Evolutionary conservation across 2,888 invertebrate genomes (phyloP), one percentile per base, ranked within the genome.

Genomic region (Cerceris rybyensis): DNA sequence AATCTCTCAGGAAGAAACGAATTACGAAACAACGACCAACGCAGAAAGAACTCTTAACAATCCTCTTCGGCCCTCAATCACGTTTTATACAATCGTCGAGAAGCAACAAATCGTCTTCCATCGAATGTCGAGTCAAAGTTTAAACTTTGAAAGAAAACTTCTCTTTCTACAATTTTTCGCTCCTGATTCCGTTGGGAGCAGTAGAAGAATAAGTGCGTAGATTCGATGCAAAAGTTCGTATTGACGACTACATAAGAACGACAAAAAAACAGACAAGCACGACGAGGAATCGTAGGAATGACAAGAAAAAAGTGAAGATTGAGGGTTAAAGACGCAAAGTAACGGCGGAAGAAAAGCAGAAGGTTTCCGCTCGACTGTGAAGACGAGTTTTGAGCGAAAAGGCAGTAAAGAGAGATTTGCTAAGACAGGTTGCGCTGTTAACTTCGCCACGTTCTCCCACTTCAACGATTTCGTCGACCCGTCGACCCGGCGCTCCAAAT

Each of bases 401-500:
- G 73, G 70, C 41, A 14, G 79, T 8, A 64, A 68, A 70, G 72
- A 68, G 77, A 80, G 68, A 70, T 71, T 75, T 70, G 68, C 75
- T 68, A 72, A 81, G 81, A 76, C 70, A 78, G 68, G 61, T 73
- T 73, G 75, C 75, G 49, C 68, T 50, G 73, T 69, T 79, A 50
- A 76, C 69, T 64, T 65, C 69, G 11, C 64, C 69, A 41, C 61
- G 55, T 76, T 57, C 59, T 57, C 63, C 54, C 52, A 16, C 57
- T 65, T 46, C 73, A 46, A 65, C 75, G 71, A 82, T 80, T 79
- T 70, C 75, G 60, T 61, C 76, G 75, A 68, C 63, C 82, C 82
- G 75, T 55, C 78, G 75, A 74, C 66, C 81, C 80, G 69, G 63
- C 84, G 79, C 60, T 81, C 81, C 75, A 71, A 86, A 87, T 82